Evolutionary conservation across 2,888 invertebrate species (phyloP), one percentile per base, ranked within the genome.

Genomic region (Busseola fusca): DNA sequence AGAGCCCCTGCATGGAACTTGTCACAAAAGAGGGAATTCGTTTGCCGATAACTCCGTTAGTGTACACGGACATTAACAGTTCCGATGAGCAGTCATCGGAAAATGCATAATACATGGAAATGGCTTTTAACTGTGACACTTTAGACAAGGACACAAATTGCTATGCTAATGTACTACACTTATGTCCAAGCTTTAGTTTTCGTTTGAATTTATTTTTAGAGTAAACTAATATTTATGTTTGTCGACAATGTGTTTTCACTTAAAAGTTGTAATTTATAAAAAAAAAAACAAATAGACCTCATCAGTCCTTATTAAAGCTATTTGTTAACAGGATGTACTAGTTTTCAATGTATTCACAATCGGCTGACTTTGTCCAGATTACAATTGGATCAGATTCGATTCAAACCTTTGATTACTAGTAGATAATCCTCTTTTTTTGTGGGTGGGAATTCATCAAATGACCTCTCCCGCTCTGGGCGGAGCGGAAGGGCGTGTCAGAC

Each of bases 41-140:
- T 25, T 9, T 7, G 18, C 21, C 27, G 57, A 30, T 52, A 52
- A 63, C 45, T 64, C 27, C 59, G 63, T 54, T 70, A 70, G 58
- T 76, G 30, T 76, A 59, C 0, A 76, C 34, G 71, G 30, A 7
- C 25, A 50, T 40, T 72, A 30, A 67, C 16, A 59, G n/a, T 25
- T 3, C n/a, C 67, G 59, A 37, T 73, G 64, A 73, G 42, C 64
- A 56, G 63, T 77, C 25, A 40, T 3, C 27, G 64, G 64, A 45
- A 66, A 72, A 78, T 76, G 66, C 67, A 73, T 78, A 63, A 78
- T 63, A 79, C 57, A 78, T 66, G 64, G 57, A 59, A 65, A 54
- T 10, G 14, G 59, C 67, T 67, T 64, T 64, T 21, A 78, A 64
- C 45, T 66, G 67, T 64, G 25, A 79, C 58, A 73, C 40, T 74